phyloP scores from a whole-genome alignment of 2,113 vertebrate species.

The Cathartes aura region DNA sequence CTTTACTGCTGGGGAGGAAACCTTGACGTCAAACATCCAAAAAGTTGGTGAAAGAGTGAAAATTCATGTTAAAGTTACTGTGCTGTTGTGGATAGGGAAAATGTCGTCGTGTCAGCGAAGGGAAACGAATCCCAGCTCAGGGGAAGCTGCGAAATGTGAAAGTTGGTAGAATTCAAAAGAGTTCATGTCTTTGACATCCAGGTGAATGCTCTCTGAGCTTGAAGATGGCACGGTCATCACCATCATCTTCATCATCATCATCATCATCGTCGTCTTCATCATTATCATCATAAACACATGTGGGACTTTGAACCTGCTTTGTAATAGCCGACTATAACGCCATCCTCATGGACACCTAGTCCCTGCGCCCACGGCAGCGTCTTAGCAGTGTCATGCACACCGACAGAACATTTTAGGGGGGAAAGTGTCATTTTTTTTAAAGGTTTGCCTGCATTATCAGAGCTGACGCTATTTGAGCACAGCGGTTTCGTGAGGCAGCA shows the following conservation, averaged over 20 bases:
- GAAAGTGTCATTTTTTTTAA: neutral
- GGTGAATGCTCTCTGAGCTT: neutral
- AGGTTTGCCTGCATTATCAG: accelerated
- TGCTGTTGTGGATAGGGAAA: neutral
- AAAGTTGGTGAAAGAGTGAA: neutral
- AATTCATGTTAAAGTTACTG: accelerated
- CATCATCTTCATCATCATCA: neutral
- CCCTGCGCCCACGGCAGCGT: accelerated
- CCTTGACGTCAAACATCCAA: too few relatives aligned
- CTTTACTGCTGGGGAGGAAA: neutral
- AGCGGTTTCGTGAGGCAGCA: neutral
- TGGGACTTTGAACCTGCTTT: neutral
- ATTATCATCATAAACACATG: accelerated
- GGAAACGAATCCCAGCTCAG: neutral
- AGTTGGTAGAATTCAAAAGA: neutral
- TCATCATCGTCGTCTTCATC: neutral
- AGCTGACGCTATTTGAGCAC: accelerated
- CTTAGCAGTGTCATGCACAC: neutral
- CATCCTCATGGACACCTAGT: neutral
- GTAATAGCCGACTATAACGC: accelerated
- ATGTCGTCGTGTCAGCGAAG: neutral
- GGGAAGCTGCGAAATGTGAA: neutral
- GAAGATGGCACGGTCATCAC: neutral
- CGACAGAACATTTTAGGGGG: neutral
- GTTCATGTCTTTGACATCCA: neutral